A percentile compares a stretch with the other conserved stretches of the same genome.
phyloP scores from a whole-genome alignment of 1,140 invertebrate genomes.

The Zaprionus nigranus region DNA sequence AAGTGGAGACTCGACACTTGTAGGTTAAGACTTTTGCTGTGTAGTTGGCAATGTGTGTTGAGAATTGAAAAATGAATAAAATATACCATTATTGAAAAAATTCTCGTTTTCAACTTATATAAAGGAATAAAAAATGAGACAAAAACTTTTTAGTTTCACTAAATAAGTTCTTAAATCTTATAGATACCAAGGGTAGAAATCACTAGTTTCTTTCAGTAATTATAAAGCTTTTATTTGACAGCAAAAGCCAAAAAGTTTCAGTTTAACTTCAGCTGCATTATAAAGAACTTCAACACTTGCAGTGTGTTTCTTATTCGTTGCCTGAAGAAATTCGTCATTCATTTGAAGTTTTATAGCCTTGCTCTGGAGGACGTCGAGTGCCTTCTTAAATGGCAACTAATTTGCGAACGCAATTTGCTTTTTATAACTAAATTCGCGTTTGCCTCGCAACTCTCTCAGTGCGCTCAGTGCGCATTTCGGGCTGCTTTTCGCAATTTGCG shows the following conservation, averaged over 20 bases:
- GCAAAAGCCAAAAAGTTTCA: too few species aligned
- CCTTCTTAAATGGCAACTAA: conserved; percentile 78
- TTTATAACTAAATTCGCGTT: conserved; percentile 80
- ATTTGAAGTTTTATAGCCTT: conserved; percentile 56
- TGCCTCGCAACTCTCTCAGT: conserved; percentile 10
- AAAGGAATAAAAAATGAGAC: too few species aligned
- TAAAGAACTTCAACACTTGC: background rate
- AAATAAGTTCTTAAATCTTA: too few species aligned
- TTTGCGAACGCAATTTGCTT: conserved; percentile 77
- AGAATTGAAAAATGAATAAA: too few species aligned
- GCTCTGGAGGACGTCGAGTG: conserved; percentile 55
- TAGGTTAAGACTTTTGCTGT: background rate
- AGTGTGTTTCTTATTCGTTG: conserved; percentile 37
- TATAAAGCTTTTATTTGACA: too few species aligned
- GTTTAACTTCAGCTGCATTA: background rate
- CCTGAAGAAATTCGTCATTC: background rate
- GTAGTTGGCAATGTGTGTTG: too few species aligned
- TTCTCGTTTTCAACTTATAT: too few species aligned
- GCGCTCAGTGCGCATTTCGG: background rate
- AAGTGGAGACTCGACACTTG: background rate
- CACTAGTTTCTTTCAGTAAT: too few species aligned
- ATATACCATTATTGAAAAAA: too few species aligned
- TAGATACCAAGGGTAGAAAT: too few species aligned
- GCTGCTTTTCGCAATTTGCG: conserved; percentile 36
- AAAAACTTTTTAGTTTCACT: too few species aligned